Evolutionary conservation across 2,113 vertebrate species (phyloP).

Genomic region (Myrmecobius fasciatus): DNA sequence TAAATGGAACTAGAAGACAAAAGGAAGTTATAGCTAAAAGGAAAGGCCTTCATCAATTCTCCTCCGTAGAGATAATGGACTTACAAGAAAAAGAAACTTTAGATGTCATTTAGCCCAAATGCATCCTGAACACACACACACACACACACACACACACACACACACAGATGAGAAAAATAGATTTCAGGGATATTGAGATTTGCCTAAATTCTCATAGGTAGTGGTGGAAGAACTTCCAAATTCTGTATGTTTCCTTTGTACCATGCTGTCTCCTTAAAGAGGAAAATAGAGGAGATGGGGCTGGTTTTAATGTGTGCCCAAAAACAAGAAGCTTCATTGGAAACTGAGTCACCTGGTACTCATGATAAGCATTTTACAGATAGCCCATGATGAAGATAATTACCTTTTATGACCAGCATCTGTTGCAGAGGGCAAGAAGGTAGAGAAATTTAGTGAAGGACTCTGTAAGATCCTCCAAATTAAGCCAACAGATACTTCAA

Average conservation of each 20-base stretch:
- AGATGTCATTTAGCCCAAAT: neutral
- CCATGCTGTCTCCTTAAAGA: neutral
- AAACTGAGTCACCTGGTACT: neutral
- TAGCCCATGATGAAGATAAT: neutral
- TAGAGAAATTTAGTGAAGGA: neutral
- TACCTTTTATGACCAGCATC: neutral
- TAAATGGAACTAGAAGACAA: neutral
- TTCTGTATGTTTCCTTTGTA: neutral
- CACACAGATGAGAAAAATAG: neutral
- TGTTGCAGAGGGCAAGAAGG: neutral
- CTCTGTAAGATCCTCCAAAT: neutral
- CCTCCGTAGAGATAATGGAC: neutral
- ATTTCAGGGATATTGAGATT: neutral
- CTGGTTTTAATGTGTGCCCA: neutral
- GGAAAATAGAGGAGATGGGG: neutral
- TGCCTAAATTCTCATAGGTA: conserved; percentile 18
- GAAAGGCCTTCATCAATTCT: neutral
- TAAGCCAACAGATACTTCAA: neutral
- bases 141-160: neutral
- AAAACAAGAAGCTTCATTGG: neutral
- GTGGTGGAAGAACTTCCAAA: neutral
- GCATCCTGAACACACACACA: neutral
- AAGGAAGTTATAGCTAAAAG: neutral
- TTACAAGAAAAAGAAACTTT: neutral
- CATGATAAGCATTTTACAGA: neutral